Conservation (phyloP, 2,113 vertebrate genomes). For the Dromiciops gliroides region DNA sequence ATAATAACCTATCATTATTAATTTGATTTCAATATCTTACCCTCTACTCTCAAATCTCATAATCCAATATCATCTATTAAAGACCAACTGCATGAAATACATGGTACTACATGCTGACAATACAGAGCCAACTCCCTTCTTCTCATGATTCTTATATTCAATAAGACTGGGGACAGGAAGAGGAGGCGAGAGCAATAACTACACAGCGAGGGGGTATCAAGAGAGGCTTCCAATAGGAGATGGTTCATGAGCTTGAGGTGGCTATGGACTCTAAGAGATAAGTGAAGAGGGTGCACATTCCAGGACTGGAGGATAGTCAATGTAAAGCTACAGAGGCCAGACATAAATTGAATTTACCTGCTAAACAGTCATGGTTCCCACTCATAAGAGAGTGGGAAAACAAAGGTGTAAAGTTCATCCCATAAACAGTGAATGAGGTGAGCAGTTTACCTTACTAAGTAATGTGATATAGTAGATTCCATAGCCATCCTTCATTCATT, state of each 20-base stretch:
- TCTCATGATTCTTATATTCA: neutral
- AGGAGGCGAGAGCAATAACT: neutral
- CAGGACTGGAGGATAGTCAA: neutral
- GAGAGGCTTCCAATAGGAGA: neutral
- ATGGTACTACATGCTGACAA: neutral
- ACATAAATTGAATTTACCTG: neutral
- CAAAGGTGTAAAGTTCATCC: neutral
- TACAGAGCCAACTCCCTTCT: neutral
- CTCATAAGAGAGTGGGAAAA: neutral
- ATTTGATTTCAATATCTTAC: neutral
- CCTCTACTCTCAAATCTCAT: neutral
- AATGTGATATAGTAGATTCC: neutral
- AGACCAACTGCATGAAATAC: neutral
- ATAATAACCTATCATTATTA: neutral
- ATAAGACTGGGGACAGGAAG: neutral
- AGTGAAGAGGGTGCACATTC: neutral
- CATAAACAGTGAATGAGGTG: neutral
- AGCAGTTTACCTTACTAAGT: neutral
- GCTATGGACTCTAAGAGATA: neutral
- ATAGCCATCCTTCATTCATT: neutral
- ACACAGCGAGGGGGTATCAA: neutral
- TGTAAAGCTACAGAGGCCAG: neutral
- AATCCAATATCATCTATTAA: neutral
- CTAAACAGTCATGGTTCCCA: neutral
- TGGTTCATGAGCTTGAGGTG: neutral